Percentiles rank a stretch among this genome's conserved stretches.
phyloP scores from a whole-genome alignment of 2,797 vertebrate genomes.

The Semotilus atromaculatus region DNA sequence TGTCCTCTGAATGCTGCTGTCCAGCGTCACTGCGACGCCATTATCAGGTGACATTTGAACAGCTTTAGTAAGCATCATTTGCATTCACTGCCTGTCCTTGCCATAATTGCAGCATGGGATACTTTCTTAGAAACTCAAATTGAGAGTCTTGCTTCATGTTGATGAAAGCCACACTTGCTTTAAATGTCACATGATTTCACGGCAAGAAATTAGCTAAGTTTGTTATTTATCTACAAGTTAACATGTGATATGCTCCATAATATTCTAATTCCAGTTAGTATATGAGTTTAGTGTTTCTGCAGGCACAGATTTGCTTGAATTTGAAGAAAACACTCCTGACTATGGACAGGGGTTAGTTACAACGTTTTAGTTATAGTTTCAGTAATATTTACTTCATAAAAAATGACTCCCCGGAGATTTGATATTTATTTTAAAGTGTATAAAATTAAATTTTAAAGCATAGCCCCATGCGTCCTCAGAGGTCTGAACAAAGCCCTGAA shows the following conservation, averaged over 20 bases:
- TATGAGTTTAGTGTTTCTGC: background rate
- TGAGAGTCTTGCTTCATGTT: conserved; percentile 4
- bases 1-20: conserved; percentile 24
- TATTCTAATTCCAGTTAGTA: background rate
- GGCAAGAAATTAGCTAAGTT: background rate
- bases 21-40: conserved; percentile 28
- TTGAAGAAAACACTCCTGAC: background rate
- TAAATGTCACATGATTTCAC: background rate
- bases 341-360: background rate
- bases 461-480: background rate
- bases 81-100: conserved; percentile 33
- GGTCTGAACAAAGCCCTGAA: background rate
- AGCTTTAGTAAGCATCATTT: conserved; percentile 47
- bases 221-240: background rate
- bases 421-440: background rate
- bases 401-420: background rate
- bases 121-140: background rate
- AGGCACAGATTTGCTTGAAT: background rate
- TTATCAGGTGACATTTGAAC: conserved; percentile 50
- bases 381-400: background rate
- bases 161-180: conserved; percentile 9
- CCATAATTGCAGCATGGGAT: conserved; percentile 15
- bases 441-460: background rate
- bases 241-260: background rate
- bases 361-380: background rate